phyloP scores from a whole-genome alignment of 1,140 invertebrate species.

The Heliconius congener region DNA sequence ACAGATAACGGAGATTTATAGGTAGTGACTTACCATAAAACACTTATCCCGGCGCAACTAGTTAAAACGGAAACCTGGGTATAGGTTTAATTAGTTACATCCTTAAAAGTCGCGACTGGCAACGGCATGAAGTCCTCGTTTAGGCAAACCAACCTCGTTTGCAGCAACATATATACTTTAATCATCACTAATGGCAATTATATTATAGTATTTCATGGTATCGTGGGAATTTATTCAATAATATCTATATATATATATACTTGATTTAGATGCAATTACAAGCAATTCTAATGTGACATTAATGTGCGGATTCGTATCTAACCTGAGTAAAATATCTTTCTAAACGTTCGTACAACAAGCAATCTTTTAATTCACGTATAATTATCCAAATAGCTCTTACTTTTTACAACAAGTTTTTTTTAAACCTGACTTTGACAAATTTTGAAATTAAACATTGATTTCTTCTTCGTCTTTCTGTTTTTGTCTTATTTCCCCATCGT shows the following conservation, averaged over 20 bases:
- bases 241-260: background rate
- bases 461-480: no score
- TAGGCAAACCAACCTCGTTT: constrained; percentile 47
- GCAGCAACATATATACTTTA: constrained; percentile 37
- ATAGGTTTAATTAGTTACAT: constrained; percentile 69
- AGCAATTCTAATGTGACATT: constrained; percentile 6
- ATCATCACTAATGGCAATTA: constrained; percentile 31
- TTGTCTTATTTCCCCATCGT: no score
- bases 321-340: background rate
- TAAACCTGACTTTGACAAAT: no score
- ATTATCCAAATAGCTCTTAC: background rate
- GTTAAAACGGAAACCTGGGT: constrained; percentile 73
- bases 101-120: constrained; percentile 54
- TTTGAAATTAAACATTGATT: no score
- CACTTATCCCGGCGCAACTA: constrained; percentile 55
- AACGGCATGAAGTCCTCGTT: constrained; percentile 46
- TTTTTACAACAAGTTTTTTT: background rate
- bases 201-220: constrained; percentile 13
- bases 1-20: constrained; percentile 41
- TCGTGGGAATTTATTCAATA: constrained; percentile 17
- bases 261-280: constrained; percentile 5
- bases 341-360: background rate
- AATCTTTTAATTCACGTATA: background rate
- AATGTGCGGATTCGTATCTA: background rate
- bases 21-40: constrained; percentile 41